Evolutionary conservation across 1,140 invertebrate genomes (phyloP), one percentile per base, ranked within the genome.

Genomic region (Microplitis demolitor): DNA sequence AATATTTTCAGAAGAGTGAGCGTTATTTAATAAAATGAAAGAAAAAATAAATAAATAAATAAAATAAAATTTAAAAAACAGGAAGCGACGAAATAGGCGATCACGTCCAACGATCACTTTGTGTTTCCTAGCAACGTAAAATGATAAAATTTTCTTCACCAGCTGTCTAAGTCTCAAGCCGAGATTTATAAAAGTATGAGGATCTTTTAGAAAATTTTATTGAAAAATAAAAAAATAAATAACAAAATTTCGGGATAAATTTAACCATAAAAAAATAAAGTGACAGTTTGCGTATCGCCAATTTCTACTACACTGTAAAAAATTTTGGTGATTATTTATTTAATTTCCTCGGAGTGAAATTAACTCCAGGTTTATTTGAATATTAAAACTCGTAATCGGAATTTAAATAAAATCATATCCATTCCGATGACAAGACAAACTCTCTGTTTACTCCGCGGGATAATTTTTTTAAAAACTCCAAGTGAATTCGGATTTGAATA

Each of bases 141-240:
- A 67, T 54, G 50, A 67, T 16, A 67, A 67, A 67, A 67, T 67
- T 54, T 39, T 11, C 8, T 58, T 31, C 14, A 9, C 56, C 16
- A 58, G 8, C 16, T 58, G 14, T 58, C 4, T 24, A 24, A 24
- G 24, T 24, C 51, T 54, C 24, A 31, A 31, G 24, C 16, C 14
- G 16, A 24, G 31, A 58, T 58, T 58, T 24, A 58, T 58, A 58
- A 58, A 58, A 58, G 24, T 64, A 14, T 31, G 35, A 64, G 13
- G 34, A 58, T 58, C 56, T 33, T 8, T 58, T 58, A 16, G 8
- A 37, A 45, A 33, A 33, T 16, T 66, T 24, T 33, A 67, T 67
- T 68, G 37, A 45, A 62, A 61, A 35, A 71, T 50, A 45, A 56
- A n/a, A 24, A 39, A 72, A 72, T 66, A 54, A 66, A 64, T 66